These are phyloP conservation scores for Cephalotes varians DNA, from an alignment of 2,888 invertebrate genomes.

Conservation along the genomic window DNA sequence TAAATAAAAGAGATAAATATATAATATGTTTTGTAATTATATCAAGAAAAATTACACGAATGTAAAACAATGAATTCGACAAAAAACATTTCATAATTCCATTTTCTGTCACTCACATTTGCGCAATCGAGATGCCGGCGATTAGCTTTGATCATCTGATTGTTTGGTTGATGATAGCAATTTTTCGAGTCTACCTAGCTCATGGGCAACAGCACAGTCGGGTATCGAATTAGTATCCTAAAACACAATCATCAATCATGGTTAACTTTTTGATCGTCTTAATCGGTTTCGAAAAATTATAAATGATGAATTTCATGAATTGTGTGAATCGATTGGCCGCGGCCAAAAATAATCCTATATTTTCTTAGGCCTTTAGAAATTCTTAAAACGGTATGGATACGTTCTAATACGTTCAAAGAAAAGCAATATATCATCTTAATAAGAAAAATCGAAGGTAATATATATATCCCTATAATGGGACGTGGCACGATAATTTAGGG, in stretches of 20 bases:
- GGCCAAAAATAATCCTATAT: background rate
- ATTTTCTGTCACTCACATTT: background rate
- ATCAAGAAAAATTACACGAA: background rate
- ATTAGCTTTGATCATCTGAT: constrained; percentile 59
- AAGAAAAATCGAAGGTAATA: constrained; percentile 30
- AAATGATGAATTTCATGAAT: constrained; percentile 43
- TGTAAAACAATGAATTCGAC: background rate
- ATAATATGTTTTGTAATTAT: background rate
- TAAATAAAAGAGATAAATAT: background rate
- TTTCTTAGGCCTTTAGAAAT: background rate
- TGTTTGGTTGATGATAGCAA: constrained; percentile 67
- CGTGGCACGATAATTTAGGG: constrained; percentile 66
- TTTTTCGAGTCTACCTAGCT: constrained; percentile 59
- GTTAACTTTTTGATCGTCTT: constrained; percentile 68
- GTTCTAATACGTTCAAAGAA: constrained; percentile 18
- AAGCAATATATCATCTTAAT: constrained; percentile 63
- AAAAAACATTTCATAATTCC: background rate
- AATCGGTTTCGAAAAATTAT: constrained; percentile 70
- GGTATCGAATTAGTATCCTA: constrained; percentile 61
- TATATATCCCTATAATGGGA: constrained; percentile 11
- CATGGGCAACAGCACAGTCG: constrained; percentile 39
- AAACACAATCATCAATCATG: constrained; percentile 70
- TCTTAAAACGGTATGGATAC: background rate
- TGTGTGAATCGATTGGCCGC: constrained; percentile 18
- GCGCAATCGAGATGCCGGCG: background rate